phyloP scores from a whole-genome alignment of 2,797 vertebrate genomes.

The Anas bahamensis region DNA sequence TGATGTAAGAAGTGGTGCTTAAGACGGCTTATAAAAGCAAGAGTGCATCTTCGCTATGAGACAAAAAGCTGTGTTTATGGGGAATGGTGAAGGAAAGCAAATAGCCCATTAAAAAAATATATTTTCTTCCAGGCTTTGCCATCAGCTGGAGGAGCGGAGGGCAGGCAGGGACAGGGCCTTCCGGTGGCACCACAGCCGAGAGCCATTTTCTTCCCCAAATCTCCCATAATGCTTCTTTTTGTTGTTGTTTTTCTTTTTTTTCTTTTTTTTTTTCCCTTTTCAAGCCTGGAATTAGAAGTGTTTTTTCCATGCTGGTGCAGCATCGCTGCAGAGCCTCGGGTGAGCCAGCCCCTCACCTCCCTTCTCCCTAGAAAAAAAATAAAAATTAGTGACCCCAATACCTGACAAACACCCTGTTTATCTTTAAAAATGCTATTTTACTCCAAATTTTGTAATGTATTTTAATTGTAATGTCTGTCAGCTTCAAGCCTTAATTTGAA shows the following conservation, averaged over 20 bases:
- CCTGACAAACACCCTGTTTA: too few species aligned
- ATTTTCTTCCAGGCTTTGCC: not conserved
- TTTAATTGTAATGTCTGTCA: not conserved
- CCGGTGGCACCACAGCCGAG: rapidly evolving
- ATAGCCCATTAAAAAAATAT: constrained; percentile 18
- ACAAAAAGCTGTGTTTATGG: constrained; percentile 17
- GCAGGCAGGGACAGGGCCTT: not conserved
- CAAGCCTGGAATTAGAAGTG: not conserved
- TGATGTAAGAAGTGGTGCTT: constrained; percentile 69
- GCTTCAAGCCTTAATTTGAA: not conserved
- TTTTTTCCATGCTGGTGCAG: not conserved
- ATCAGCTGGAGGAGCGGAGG: not conserved
- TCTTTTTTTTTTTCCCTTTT: not conserved
- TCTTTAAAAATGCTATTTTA: too few species aligned
- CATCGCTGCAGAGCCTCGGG: not conserved
- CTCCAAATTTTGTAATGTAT: not conserved
- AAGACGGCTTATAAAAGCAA: constrained; percentile 52
- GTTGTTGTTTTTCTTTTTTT: too few species aligned
- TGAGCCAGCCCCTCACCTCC: not conserved
- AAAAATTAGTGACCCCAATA: too few species aligned
- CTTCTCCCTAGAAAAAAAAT: not conserved
- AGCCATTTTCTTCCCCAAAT: not conserved
- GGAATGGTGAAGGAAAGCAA: constrained; percentile 40
- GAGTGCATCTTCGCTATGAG: constrained; percentile 15
- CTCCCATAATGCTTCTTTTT: not conserved